Conservation (phyloP, 2,888 invertebrate species). For the Sarcophaga subvicina region DNA sequence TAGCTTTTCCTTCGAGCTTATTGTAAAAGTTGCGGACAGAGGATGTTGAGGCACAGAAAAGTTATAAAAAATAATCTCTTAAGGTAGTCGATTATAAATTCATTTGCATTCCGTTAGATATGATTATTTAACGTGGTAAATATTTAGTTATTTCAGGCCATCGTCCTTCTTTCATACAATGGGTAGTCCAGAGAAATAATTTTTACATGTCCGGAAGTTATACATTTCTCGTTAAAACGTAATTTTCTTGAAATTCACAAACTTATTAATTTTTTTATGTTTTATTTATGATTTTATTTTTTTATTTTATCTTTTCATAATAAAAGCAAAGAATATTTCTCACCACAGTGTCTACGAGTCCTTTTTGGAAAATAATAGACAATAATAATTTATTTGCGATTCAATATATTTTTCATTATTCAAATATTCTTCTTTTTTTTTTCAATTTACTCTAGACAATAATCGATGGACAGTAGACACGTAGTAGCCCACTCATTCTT, state of each 20-base stretch:
- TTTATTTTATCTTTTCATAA: too few relatives aligned
- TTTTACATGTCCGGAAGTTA: background rate
- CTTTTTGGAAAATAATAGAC: background rate
- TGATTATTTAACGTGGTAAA: constrained; percentile 27
- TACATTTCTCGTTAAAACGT: background rate
- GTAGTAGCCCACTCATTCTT: background rate
- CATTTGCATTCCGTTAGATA: constrained; percentile 36
- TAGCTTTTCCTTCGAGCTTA: constrained; percentile 54
- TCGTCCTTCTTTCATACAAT: constrained; percentile 46
- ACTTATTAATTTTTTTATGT: background rate
- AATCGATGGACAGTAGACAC: background rate
- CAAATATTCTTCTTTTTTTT: background rate
- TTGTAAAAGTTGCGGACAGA: constrained; percentile 44
- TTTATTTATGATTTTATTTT: background rate
- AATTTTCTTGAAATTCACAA: background rate
- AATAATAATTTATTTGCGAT: too few relatives aligned
- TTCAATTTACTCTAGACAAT: background rate
- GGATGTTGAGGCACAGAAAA: constrained; percentile 67
- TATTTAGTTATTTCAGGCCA: constrained; percentile 54
- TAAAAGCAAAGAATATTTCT: too few relatives aligned
- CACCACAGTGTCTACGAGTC: background rate
- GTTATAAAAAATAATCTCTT: constrained; percentile 27
- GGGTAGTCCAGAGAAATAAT: too few relatives aligned
- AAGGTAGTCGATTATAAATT: constrained; percentile 29
- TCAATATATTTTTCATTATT: background rate